Evolutionary conservation across 2,113 vertebrate species (phyloP), one percentile per base, ranked within the genome.

Genomic region (Megaptera novaeangliae): DNA sequence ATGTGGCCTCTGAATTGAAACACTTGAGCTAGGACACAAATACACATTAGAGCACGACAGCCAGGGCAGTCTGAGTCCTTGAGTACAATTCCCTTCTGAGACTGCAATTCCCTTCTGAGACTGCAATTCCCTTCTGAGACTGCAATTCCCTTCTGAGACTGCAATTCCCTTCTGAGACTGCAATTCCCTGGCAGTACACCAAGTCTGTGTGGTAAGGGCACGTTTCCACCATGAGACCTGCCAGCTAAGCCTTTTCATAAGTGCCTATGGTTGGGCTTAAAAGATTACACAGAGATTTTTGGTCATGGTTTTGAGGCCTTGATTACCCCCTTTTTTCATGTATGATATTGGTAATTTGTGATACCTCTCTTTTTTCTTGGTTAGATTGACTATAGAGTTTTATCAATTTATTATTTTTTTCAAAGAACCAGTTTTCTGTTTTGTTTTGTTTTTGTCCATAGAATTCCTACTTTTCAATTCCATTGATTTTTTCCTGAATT

Each of bases 171-270:
- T 17, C 25, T 25, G 57, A 63, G 8, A 10, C 20, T 12, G 5
- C 13, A n/a, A 8, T n/a, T n/a, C n/a, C n/a, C 1, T 59, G 52
- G 3, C 27, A 11, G 0, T 21, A 7, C 0, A 4, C 8, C 25
- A 8, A 5, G 36, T 44, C 36, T 17, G 36, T 7, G 4, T 13
- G 17, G 25, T 12, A 8, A 18, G 5, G 44, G 15, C 0, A 4
- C 0, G 9, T 57, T 34, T 63, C 13, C 27, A 1, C 25, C 5
- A 11, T 2, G 18, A 55, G n/a, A n/a, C 21, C 29, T 44, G 23
- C 13, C n/a, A 34, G 63, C 55, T 55, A 44, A 91, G 55, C 44
- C 10, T 64, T 55, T 61, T 34, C 44, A 9, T 52, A 11, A 9
- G 78, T 52, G 61, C 14, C 27, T 18, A 1, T 14, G 5, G 3